These are phyloP conservation scores for Digitonthophagus gazella DNA, from an alignment of 2,888 invertebrate genomes.

Conservation along the genomic window DNA sequence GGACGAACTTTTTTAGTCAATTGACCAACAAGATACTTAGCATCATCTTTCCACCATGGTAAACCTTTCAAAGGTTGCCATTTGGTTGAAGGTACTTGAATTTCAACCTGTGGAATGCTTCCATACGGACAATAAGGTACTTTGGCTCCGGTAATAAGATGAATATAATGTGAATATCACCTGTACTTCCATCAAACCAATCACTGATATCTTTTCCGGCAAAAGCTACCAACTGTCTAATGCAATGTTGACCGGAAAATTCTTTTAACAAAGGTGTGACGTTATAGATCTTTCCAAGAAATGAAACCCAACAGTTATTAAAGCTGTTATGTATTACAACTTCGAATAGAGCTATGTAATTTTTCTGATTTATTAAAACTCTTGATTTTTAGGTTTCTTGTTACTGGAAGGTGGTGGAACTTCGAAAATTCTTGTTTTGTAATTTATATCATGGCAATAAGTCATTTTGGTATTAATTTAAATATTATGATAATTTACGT, in stretches of 20 bases:
- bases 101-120: slow-evolving; percentile 56
- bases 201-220: slow-evolving; percentile 84
- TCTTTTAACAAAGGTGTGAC: slow-evolving; percentile 54
- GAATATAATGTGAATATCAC: slow-evolving; percentile 52
- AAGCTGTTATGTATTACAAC: slow-evolving; percentile 70
- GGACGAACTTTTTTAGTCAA: slow-evolving; percentile 68
- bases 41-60: slow-evolving; percentile 73
- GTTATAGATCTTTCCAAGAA: slow-evolving; percentile 65
- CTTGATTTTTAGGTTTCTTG: background rate
- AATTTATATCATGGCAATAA: background rate
- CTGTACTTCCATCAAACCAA: slow-evolving; percentile 70
- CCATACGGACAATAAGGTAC: slow-evolving; percentile 64
- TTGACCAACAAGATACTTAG: slow-evolving; percentile 61
- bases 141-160: slow-evolving; percentile 56
- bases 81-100: slow-evolving; percentile 56
- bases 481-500: too few relatives aligned
- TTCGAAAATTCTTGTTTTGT: too few relatives aligned
- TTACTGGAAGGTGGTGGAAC: background rate
- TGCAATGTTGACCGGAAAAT: slow-evolving; percentile 41
- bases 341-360: slow-evolving; percentile 57
- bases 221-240: slow-evolving; percentile 65
- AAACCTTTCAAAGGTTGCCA: slow-evolving; percentile 63
- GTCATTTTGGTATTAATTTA: too few relatives aligned
- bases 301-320: slow-evolving; percentile 76
- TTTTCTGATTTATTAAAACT: background rate